These are phyloP conservation scores for Helleia helle DNA, from an alignment of 2,888 invertebrate genomes.

Conservation along the genomic window DNA sequence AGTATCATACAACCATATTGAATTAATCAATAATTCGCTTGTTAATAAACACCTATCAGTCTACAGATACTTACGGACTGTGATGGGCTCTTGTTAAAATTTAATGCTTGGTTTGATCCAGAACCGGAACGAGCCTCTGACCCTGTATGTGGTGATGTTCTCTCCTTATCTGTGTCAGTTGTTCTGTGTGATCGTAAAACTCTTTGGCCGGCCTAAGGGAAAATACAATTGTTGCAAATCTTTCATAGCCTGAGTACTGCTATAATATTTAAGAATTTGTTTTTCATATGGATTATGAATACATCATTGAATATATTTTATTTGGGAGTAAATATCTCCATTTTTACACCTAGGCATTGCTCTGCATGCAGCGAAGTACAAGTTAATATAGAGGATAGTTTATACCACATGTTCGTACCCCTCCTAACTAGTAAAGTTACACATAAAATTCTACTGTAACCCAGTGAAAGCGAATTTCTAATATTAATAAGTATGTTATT, in stretches of 20 bases:
- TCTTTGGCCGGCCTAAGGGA: constrained; percentile 54
- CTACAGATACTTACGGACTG: constrained; percentile 54
- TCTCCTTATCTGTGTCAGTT: constrained; percentile 70
- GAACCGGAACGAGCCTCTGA: constrained; percentile 33
- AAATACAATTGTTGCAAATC: constrained; percentile 8
- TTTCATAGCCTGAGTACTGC: constrained; percentile 8
- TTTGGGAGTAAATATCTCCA: no score
- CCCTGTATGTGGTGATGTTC: constrained; percentile 52
- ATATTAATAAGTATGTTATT: constrained; percentile 3
- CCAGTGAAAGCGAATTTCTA: neutral
- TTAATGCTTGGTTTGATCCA: constrained; percentile 40
- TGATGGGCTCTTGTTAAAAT: constrained; percentile 57
- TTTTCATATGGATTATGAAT: constrained; percentile 5
- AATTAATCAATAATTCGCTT: neutral
- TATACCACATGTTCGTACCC: neutral
- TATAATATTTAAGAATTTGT: constrained; percentile 9
- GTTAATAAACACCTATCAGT: constrained; percentile 1
- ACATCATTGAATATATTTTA: no score
- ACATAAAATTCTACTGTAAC: neutral
- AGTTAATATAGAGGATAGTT: neutral
- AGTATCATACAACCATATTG: neutral
- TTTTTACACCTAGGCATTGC: no score
- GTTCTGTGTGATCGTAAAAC: constrained; percentile 73
- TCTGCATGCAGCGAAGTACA: neutral
- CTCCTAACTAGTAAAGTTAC: constrained; percentile 7